Conservation (phyloP, 2,888 invertebrate species). For the Stenotaenia linearis region DNA sequence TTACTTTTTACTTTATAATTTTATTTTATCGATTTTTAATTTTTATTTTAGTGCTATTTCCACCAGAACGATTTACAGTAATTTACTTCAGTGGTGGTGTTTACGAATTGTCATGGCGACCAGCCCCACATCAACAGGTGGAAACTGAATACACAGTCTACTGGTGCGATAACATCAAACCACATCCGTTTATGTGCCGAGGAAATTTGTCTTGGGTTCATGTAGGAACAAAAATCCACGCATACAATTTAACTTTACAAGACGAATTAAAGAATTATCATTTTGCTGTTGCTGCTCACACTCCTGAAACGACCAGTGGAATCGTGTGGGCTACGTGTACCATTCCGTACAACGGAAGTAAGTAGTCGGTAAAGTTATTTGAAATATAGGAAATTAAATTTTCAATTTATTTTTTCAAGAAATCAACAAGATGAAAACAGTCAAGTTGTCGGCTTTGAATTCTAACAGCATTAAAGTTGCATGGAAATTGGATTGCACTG, state of each 20-base stretch:
- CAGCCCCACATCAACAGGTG: conserved; percentile 47
- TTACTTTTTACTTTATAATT: not conserved
- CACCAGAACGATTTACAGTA: conserved; percentile 63
- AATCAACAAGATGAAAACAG: conserved; percentile 56
- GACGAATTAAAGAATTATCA: conserved; percentile 57
- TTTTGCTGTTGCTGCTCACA: conserved; percentile 77
- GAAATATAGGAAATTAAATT: too few relatives aligned
- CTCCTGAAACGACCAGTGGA: conserved; percentile 63
- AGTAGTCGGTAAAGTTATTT: too few relatives aligned
- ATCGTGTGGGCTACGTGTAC: conserved; percentile 80
- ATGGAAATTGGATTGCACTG: conserved; percentile 72
- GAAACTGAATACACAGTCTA: conserved; percentile 70
- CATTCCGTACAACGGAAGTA: conserved; percentile 52
- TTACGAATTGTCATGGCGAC: conserved; percentile 70
- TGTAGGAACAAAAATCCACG: conserved; percentile 52
- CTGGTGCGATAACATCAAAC: conserved; percentile 62
- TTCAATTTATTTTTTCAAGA: too few relatives aligned
- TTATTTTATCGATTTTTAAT: not conserved
- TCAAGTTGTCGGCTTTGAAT: conserved; percentile 53
- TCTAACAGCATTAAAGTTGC: conserved; percentile 58
- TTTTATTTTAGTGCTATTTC: conserved; percentile 46
- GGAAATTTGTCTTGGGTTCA: conserved; percentile 59
- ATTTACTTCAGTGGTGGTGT: conserved; percentile 64
- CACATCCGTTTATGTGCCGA: conserved; percentile 57
- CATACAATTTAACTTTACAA: conserved; percentile 57